These are phyloP conservation scores for Thyatira batis DNA, from an alignment of 2,888 invertebrate species.

Conservation along the genomic window DNA sequence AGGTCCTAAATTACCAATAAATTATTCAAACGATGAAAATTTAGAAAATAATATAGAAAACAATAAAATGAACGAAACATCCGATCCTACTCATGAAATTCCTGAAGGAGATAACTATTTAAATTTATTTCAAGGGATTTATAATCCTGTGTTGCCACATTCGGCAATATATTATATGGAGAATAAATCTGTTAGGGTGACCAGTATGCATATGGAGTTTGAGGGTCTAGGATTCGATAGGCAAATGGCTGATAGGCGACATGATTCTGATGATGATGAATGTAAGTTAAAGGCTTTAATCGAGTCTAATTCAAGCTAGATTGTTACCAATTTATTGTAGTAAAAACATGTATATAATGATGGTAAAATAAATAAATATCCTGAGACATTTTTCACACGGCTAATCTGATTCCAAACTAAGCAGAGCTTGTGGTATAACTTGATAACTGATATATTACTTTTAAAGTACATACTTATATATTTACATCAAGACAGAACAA, in stretches of 20 bases:
- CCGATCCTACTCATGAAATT: conserved; percentile 33
- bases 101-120: conserved; percentile 49
- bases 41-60: neutral
- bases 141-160: conserved; percentile 17
- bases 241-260: conserved; percentile 18
- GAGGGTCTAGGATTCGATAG: conserved; percentile 48
- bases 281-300: conserved; percentile 42
- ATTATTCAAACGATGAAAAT: neutral
- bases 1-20: neutral
- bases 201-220: conserved; percentile 37
- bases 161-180: conserved; percentile 34
- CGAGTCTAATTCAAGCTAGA: no score
- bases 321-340: no score
- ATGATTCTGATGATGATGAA: conserved; percentile 33
- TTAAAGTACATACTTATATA: no score
- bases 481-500: no score
- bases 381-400: no score
- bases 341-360: no score
- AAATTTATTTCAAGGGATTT: conserved; percentile 45
- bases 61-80: neutral
- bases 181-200: conserved; percentile 46
- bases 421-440: no score
- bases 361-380: no score
- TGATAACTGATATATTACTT: no score
- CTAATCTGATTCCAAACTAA: no score